A percentile compares a stretch with the other conserved stretches of the same genome.
Evolutionary conservation across 1,140 invertebrate genomes (phyloP).

Genomic region (Leptinotarsa defecta): DNA sequence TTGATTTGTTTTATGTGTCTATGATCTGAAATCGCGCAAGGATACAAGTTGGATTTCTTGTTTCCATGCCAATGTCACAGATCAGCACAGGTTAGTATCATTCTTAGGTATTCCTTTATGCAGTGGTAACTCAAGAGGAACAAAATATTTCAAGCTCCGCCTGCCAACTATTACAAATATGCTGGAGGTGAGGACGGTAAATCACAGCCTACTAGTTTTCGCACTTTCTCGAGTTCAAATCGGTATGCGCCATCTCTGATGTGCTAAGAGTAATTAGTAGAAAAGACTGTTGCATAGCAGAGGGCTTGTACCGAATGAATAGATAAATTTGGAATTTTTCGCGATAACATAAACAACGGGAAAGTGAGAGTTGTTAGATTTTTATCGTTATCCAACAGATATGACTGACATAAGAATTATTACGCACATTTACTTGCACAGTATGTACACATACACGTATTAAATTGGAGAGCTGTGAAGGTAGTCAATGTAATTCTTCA

Average conservation of each 20-base stretch:
- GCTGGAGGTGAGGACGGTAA: conserved; percentile 26
- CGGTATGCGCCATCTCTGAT: conserved; percentile 27
- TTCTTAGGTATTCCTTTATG: too few species aligned
- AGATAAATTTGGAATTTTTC: neutral
- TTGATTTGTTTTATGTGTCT: too few species aligned
- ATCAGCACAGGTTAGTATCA: too few species aligned
- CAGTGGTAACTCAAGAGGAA: too few species aligned
- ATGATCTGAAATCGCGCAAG: too few species aligned
- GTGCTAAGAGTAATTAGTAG: conserved; percentile 8
- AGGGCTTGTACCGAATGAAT: neutral
- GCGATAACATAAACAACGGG: neutral
- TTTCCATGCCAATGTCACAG: too few species aligned
- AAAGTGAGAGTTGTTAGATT: conserved; percentile 6
- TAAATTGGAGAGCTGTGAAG: too few species aligned
- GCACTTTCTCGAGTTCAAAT: conserved; percentile 37
- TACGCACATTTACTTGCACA: neutral
- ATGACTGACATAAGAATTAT: neutral
- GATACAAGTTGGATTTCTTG: too few species aligned
- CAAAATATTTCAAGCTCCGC: neutral
- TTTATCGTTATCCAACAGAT: neutral
- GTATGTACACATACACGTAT: neutral
- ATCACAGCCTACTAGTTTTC: conserved; percentile 42
- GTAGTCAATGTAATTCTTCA: too few species aligned
- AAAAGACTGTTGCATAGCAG: conserved; percentile 1
- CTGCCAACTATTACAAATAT: conserved; percentile 38